Percentiles rank a stretch among this genome's conserved stretches.
Conservation (phyloP, 2,113 vertebrate species). For the Barnardius zonarius region DNA sequence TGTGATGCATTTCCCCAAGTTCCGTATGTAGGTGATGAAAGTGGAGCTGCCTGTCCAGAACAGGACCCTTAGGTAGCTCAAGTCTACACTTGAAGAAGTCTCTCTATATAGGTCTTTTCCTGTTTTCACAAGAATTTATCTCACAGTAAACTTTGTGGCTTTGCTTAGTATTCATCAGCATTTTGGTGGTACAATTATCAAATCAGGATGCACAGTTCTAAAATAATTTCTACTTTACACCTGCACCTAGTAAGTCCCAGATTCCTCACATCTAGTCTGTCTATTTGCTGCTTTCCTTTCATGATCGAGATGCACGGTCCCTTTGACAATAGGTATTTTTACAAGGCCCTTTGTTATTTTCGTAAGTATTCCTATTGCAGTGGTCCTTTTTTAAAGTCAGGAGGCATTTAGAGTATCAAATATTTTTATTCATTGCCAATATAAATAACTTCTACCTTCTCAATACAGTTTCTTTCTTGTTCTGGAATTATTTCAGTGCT, state of each 20-base stretch:
- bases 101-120: not conserved
- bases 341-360: not conserved
- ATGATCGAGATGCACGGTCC: not conserved
- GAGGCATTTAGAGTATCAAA: not conserved
- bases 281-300: not conserved
- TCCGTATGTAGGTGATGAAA: not conserved
- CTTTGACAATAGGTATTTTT: not conserved
- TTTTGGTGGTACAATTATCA: not conserved
- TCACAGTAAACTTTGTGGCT: not conserved
- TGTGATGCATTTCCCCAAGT: not conserved
- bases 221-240: not conserved
- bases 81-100: not conserved
- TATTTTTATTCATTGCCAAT: not conserved
- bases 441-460: not conserved
- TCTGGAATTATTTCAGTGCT: not conserved
- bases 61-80: not conserved
- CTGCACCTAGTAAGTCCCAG: not conserved
- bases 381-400: not conserved
- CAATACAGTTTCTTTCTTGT: not conserved
- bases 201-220: not conserved
- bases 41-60: accelerated
- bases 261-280: not conserved
- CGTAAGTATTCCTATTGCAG: not conserved
- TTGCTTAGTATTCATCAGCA: not conserved
- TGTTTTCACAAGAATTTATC: not conserved